phyloP scores from a whole-genome alignment of 2,797 vertebrate genomes.

The Choloepus didactylus region DNA sequence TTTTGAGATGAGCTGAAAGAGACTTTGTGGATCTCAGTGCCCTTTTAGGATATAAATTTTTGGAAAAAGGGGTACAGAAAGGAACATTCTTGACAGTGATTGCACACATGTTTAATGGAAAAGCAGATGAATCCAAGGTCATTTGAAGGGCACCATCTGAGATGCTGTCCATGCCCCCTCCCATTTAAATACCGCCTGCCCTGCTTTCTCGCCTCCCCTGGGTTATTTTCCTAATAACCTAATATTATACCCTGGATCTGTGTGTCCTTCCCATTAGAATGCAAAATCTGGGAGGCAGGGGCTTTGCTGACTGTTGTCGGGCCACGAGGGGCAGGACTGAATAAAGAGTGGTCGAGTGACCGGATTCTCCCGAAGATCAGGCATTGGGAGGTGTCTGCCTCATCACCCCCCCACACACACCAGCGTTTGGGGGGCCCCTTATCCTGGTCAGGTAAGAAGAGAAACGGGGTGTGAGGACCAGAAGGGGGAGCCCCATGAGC shows the following conservation, averaged over 20 bases:
- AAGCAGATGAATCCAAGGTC: rapidly evolving
- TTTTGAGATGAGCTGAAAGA: background rate
- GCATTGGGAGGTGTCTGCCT: rapidly evolving
- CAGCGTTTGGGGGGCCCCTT: no score
- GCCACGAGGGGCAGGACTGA: rapidly evolving
- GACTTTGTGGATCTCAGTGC: rapidly evolving
- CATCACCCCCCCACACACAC: rapidly evolving
- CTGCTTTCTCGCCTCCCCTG: rapidly evolving
- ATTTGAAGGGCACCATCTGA: rapidly evolving
- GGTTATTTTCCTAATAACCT: background rate
- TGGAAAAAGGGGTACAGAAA: background rate
- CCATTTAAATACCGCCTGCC: rapidly evolving
- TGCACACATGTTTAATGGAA: rapidly evolving
- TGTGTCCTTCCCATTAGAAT: rapidly evolving
- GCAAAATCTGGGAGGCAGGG: rapidly evolving
- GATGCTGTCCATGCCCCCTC: rapidly evolving
- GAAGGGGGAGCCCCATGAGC: background rate
- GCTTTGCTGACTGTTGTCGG: background rate
- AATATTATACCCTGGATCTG: rapidly evolving
- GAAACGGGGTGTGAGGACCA: no score
- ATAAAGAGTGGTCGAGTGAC: background rate
- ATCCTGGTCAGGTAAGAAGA: no score
- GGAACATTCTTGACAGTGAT: rapidly evolving
- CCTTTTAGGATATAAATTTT: background rate
- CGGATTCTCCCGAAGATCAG: background rate